These are phyloP conservation scores for Etheostoma spectabile DNA, from an alignment of 2,113 vertebrate species.

Conservation along the genomic window DNA sequence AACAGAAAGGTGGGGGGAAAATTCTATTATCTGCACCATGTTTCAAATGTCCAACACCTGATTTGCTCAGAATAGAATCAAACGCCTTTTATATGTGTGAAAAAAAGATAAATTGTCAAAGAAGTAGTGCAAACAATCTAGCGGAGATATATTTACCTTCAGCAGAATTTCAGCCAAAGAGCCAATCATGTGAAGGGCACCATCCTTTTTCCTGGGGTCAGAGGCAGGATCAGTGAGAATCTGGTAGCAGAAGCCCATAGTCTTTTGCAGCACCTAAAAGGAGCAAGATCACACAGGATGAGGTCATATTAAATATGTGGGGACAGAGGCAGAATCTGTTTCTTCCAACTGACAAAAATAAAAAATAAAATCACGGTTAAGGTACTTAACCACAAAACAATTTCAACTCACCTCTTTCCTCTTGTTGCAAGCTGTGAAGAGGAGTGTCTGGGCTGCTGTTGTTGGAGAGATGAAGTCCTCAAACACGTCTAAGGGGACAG, in stretches of 20 bases:
- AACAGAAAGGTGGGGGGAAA: neutral
- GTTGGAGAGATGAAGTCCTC: slow-evolving; percentile 99
- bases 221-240: slow-evolving; percentile 93
- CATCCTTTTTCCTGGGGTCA: slow-evolving; percentile 98
- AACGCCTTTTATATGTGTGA: neutral
- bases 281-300: neutral
- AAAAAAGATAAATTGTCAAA: neutral
- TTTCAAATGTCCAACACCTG: neutral
- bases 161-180: slow-evolving; percentile 97
- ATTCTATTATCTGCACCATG: neutral
- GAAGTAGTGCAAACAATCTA: neutral
- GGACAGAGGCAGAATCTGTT: neutral
- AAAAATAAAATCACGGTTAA: neutral
- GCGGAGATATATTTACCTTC: slow-evolving; percentile 84
- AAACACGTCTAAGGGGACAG: slow-evolving; percentile 90
- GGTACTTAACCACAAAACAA: neutral
- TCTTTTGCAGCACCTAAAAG: slow-evolving; percentile 94
- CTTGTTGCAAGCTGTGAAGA: slow-evolving; percentile 98
- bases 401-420: slow-evolving; percentile 92
- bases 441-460: slow-evolving; percentile 96
- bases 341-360: neutral
- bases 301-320: neutral
- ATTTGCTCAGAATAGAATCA: neutral
- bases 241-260: slow-evolving; percentile 99
- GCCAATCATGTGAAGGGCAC: slow-evolving; percentile 98